Evolutionary conservation across 2,113 vertebrate species (phyloP).

Genomic region (Bufo bufo): DNA sequence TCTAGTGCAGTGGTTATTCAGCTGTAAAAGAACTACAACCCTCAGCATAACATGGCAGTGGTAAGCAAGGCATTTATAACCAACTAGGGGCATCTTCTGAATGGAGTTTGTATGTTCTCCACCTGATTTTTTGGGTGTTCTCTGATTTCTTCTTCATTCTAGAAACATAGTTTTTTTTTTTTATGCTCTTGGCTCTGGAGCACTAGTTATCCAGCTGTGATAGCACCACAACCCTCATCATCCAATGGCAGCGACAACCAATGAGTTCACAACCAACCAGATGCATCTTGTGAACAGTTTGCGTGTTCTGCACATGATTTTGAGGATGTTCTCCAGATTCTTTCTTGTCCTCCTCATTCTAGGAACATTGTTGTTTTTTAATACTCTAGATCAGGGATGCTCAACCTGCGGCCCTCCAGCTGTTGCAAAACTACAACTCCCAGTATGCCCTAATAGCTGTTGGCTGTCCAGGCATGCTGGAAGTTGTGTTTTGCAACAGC

Average conservation of each 20-base stretch:
- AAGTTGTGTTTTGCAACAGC: no score
- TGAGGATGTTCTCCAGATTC: neutral
- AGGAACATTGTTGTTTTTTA: no score
- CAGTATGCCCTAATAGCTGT: no score
- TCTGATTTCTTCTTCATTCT: neutral
- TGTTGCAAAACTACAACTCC: no score
- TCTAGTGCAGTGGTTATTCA: neutral
- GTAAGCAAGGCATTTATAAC: neutral
- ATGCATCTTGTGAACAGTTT: no score
- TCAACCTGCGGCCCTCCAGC: no score
- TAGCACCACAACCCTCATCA: neutral
- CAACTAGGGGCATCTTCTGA: neutral
- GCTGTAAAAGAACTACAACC: neutral
- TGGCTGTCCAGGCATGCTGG: no score
- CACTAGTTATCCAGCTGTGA: neutral
- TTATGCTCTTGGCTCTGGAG: no score
- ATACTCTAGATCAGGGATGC: no score
- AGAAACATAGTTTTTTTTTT: neutral
- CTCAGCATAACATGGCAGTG: neutral
- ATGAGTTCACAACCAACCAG: neutral
- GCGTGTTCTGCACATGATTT: no score
- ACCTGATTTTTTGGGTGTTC: neutral
- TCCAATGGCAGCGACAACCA: neutral
- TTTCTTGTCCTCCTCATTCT: neutral
- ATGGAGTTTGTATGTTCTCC: neutral